These are phyloP conservation scores for Doris montereyensis DNA, from an alignment of 2,888 invertebrate genomes.

Conservation along the genomic window DNA sequence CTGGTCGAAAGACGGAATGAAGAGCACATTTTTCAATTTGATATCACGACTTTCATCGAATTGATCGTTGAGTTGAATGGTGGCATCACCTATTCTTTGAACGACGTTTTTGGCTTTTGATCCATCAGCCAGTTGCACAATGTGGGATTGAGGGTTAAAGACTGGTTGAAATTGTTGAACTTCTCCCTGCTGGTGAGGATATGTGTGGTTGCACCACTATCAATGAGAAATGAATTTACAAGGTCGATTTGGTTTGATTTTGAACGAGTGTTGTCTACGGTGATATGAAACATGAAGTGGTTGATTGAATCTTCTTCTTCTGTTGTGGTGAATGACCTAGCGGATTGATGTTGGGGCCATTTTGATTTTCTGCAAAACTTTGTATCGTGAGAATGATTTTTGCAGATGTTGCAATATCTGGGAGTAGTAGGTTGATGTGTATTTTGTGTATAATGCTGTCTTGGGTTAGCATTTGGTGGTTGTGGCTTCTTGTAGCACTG, in stretches of 20 bases:
- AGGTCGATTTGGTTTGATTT: background rate
- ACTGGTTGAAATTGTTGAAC: conserved; percentile 35
- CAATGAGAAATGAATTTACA: background rate
- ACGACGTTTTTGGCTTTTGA: background rate
- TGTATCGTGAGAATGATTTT: background rate
- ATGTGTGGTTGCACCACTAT: conserved; percentile 29
- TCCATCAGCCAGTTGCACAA: background rate
- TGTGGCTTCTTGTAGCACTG: background rate
- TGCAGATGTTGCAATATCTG: background rate
- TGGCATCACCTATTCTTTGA: background rate
- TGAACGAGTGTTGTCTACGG: too few relatives aligned
- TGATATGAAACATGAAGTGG: too few relatives aligned
- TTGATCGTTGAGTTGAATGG: background rate
- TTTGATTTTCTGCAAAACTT: background rate
- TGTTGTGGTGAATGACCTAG: background rate
- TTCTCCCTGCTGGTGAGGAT: conserved; percentile 43
- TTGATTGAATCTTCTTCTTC: background rate
- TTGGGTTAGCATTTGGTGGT: background rate
- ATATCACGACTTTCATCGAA: background rate
- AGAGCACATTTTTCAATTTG: conserved; percentile 43
- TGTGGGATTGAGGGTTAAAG: background rate
- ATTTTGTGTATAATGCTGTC: too few relatives aligned
- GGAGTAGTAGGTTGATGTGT: background rate
- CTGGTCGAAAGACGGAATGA: conserved; percentile 41
- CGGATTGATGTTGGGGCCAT: background rate